phyloP scores from a whole-genome alignment of 2,797 vertebrate genomes.

The Champsocephalus gunnari region DNA sequence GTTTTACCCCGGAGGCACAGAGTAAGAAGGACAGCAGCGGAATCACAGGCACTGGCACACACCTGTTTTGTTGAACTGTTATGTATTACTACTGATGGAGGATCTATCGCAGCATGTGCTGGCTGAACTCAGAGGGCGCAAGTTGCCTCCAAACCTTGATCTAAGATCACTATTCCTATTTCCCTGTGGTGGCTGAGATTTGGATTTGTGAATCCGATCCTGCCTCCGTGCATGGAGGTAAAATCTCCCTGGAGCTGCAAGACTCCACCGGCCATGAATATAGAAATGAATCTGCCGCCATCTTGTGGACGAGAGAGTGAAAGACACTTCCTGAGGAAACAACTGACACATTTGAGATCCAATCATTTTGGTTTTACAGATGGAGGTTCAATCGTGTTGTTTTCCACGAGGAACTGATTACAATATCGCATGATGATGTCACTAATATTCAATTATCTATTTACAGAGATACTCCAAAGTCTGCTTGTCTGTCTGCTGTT shows the following conservation, averaged over 20 bases:
- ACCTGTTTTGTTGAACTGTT: constrained; percentile 48
- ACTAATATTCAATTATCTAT: constrained; percentile 83
- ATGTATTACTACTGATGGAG: constrained; percentile 39
- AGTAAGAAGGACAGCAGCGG: constrained; percentile 51
- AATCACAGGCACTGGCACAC: constrained; percentile 38
- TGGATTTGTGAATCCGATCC: constrained; percentile 50
- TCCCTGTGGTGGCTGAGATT: constrained; percentile 41
- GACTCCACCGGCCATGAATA: constrained; percentile 20
- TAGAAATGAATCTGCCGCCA: constrained; percentile 58
- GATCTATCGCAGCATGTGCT: constrained; percentile 39
- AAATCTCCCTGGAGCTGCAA: constrained; percentile 47
- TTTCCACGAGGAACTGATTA: constrained; percentile 77
- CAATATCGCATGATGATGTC: constrained; percentile 87
- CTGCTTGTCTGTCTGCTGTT: constrained; percentile 80
- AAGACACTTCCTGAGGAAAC: constrained; percentile 47
- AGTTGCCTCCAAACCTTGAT: constrained; percentile 30
- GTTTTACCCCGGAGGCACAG: constrained; percentile 60
- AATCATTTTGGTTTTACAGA: constrained; percentile 10
- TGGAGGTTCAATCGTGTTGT: constrained; percentile 39
- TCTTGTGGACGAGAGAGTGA: constrained; percentile 64
- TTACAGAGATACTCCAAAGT: constrained; percentile 85
- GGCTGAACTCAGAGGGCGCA: constrained; percentile 41
- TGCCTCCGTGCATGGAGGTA: constrained; percentile 54
- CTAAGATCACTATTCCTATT: constrained; percentile 32
- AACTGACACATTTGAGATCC: constrained; percentile 23